Evolutionary conservation across 2,797 vertebrate species (phyloP), one percentile per base, ranked within the genome.

Genomic region (Enteromius fasciolatus): DNA sequence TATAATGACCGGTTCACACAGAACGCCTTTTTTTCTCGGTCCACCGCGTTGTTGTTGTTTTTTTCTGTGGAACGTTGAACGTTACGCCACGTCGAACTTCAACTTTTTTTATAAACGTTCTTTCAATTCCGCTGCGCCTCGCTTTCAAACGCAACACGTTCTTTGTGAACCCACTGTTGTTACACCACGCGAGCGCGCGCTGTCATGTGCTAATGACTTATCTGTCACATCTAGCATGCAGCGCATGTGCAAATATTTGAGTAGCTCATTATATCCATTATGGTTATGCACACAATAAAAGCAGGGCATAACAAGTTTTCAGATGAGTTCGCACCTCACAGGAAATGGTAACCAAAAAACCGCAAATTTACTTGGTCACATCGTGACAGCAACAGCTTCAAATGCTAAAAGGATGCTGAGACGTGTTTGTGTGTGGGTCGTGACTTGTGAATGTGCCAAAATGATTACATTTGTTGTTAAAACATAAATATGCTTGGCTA

Each of bases 401-500:
- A 25, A 64, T 31, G 59, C 11, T 75, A 14, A 76, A 78, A 57
- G 33, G 10, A 41, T 12, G 11, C 46, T 23, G 36, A 12, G 72
- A 73, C 36, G 80, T 44, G 74, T 44, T 15, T 61, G 20, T 33
- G 67, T 46, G 77, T 75, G 67, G 78, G 61, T 75, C 52, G n/a
- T 64, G 72, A 44, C 52, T 80, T 63, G 28, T 80, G 52, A 28
- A 83, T 59, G 73, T 70, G 75, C 74, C 84, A 78, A 50, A 64
- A 63, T 74, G 4, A 46, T 79, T 76, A 74, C 46, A 61, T 54
- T 63, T 39, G 72, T 67, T 66, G 18, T 72, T 69, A 25, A 80
- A 80, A 80, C 52, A 46, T 17, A 33, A 72, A 80, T 70, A 28
- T 31, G 11, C 7, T n/a, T 63, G 18, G 20, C 41, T 61, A 18